Evolutionary conservation across 64 coral and sea anemone species (phyloP), one percentile per base, ranked within the genome.

Genomic region (Montipora sp.): DNA sequence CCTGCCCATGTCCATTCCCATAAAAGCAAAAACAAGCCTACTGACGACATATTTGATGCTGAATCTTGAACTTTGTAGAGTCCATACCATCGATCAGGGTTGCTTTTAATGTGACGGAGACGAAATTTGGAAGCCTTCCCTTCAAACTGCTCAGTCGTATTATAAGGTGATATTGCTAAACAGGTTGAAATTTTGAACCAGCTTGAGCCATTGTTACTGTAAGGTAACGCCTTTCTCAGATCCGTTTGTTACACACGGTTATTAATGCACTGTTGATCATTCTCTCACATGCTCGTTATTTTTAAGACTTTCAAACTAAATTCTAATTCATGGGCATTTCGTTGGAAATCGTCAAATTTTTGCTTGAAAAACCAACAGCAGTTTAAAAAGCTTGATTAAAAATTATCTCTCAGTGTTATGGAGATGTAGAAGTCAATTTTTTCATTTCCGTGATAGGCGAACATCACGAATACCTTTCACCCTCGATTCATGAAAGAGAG

Each of bases 171-270:
- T 66, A 66, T 66, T 18, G 10, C 12, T 4, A 66, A 66, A 13
- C 4, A 15, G 12, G 12, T 15, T 14, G 61, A 66, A 14, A 14
- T 66, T 13, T 66, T 66, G 61, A 14, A 14, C 61, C 61, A 18
- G 16, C 8, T 2, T 66, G 10, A 14, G 11, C 14, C 14, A 22
- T 49, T 78, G 15, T 47, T 48, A 36, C 7, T n/a, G 5, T 21
- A 50, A 8, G 82, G 7, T 3, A 46, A 14, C 47, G 16, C 82
- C 49, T 49, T 48, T 23, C 63, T 24, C 16, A 3, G 18, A 59
- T 74, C 47, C 75, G 75, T 85, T 71, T 72, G 12, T 85, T 85
- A 71, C 48, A 85, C 65, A 71, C n/a, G n/a, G n/a, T 85, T 85
- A 63, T 50, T 7, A 71, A 71, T 27, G 8, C 16, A 21, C 51